phyloP scores from a whole-genome alignment of 2,113 vertebrate genomes.

The Vimba vimba region DNA sequence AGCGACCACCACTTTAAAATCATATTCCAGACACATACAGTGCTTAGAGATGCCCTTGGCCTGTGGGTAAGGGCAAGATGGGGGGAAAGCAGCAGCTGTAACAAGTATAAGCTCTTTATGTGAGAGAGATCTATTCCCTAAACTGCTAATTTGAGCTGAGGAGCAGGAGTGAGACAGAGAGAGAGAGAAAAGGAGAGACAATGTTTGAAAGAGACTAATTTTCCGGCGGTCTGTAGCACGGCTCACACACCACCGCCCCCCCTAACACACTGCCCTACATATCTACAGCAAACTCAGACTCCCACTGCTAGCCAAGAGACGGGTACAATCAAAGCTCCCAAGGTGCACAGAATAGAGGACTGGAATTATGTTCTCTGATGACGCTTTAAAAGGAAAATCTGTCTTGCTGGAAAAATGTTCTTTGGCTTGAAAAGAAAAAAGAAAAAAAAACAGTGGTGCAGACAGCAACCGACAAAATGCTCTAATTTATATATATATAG shows the following conservation, averaged over 20 bases:
- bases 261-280: slow-evolving; percentile 75
- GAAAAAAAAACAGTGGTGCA: neutral
- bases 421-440: neutral
- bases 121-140: slow-evolving; percentile 74
- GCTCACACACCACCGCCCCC: slow-evolving; percentile 52
- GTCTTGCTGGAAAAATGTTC: neutral
- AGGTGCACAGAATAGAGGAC: neutral
- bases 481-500: neutral
- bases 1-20: slow-evolving; percentile 12
- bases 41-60: slow-evolving; percentile 42
- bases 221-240: slow-evolving; percentile 7
- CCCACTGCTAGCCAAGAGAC: neutral
- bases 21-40: slow-evolving; percentile 8
- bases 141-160: slow-evolving; percentile 75
- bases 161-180: slow-evolving; percentile 63
- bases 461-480: neutral
- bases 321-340: slow-evolving; percentile 17
- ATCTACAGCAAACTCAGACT: slow-evolving; percentile 64
- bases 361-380: slow-evolving; percentile 1
- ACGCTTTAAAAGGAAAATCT: neutral
- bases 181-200: slow-evolving; percentile 66
- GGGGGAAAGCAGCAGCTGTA: slow-evolving; percentile 70
- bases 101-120: slow-evolving; percentile 48
- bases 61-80: slow-evolving; percentile 72
- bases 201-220: slow-evolving; percentile 54